These are phyloP conservation scores for Astatotilapia flaviijosephi DNA, from an alignment of 2,113 vertebrate genomes.

Conservation along the genomic window DNA sequence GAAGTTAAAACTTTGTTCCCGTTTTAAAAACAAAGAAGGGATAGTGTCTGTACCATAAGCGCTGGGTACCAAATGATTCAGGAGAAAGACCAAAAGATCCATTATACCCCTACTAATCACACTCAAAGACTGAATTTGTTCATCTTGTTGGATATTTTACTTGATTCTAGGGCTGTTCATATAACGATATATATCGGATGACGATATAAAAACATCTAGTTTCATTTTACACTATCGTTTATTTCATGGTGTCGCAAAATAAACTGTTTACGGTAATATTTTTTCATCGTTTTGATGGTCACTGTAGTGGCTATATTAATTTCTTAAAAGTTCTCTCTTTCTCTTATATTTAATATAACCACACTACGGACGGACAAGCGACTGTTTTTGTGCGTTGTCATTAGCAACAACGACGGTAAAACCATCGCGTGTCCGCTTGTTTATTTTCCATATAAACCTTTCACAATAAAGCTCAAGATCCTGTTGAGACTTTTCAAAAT, in stretches of 20 bases:
- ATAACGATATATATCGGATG: background rate
- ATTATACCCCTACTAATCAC: background rate
- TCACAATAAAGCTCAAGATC: background rate
- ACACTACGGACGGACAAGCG: no score
- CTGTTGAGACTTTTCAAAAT: background rate
- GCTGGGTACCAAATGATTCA: background rate
- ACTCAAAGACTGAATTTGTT: background rate
- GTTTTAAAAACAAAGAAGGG: background rate
- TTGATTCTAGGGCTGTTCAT: background rate
- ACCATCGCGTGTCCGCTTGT: background rate
- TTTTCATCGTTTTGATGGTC: background rate
- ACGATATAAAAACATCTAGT: background rate
- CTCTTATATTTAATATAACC: no score
- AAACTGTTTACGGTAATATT: background rate
- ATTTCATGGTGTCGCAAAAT: background rate
- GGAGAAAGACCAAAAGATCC: background rate
- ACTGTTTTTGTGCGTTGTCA: accelerated
- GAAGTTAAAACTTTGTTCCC: background rate
- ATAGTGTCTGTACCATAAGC: background rate
- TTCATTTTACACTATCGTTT: background rate
- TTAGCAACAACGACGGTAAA: background rate
- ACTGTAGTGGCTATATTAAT: background rate
- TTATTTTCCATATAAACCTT: background rate
- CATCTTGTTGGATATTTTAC: background rate
- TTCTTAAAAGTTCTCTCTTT: background rate